These are phyloP conservation scores for Malthinus seriepunctatus DNA, from an alignment of 2,888 invertebrate genomes.

Conservation along the genomic window DNA sequence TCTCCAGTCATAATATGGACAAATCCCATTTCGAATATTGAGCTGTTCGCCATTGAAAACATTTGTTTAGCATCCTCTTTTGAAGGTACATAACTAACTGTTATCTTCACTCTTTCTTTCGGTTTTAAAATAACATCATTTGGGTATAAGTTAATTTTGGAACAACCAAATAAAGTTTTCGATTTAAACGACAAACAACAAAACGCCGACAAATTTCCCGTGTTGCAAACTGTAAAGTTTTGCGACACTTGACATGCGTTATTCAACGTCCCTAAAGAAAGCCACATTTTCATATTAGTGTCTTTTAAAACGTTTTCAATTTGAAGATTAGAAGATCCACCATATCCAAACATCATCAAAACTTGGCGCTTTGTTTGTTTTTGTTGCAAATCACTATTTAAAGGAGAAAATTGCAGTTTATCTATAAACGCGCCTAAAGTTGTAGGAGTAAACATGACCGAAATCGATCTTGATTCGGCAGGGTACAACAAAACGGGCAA, in stretches of 20 bases:
- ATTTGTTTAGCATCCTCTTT: constrained; percentile 44
- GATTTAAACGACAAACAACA: constrained; percentile 45
- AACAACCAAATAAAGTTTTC: constrained; percentile 40
- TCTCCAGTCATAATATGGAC: constrained; percentile 47
- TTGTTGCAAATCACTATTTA: constrained; percentile 30
- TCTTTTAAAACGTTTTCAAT: constrained; percentile 59
- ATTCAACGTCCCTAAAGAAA: constrained; percentile 61
- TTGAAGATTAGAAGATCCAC: constrained; percentile 60
- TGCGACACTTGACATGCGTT: constrained; percentile 54
- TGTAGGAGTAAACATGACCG: constrained; percentile 61
- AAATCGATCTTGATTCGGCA: constrained; percentile 61
- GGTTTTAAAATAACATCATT: constrained; percentile 44
- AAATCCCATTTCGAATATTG: constrained; percentile 47
- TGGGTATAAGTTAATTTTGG: constrained; percentile 44
- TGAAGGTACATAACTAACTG: constrained; percentile 43
- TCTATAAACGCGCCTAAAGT: constrained; percentile 59
- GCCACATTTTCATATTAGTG: constrained; percentile 60
- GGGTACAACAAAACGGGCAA: constrained; percentile 57
- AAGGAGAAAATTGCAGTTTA: constrained; percentile 59
- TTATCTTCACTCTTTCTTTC: constrained; percentile 41
- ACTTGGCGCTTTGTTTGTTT: constrained; percentile 45
- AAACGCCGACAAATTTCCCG: constrained; percentile 61
- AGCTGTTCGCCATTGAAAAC: constrained; percentile 33
- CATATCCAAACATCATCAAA: constrained; percentile 62
- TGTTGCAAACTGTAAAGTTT: constrained; percentile 59